Conservation (phyloP, 1,140 invertebrate genomes). For the Trichonephila clavipes region DNA sequence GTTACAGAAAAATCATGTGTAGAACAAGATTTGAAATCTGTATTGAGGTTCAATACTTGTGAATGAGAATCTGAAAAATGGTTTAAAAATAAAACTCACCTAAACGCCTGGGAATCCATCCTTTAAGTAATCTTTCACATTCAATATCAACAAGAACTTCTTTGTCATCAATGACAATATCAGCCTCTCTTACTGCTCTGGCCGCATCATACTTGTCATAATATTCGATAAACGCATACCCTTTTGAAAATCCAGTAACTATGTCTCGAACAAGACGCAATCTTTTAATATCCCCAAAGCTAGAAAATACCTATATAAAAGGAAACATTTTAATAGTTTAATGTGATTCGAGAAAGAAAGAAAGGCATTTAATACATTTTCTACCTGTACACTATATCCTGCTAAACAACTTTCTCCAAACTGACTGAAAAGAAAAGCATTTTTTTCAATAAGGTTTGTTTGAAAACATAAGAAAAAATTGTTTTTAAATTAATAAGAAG, state of each 20-base stretch:
- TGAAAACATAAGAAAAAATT: no score
- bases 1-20: no score
- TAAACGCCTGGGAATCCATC: constrained; percentile 91
- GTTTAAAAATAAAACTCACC: constrained; percentile 83
- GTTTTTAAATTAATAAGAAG: no score
- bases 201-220: constrained; percentile 84
- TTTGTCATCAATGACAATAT: constrained; percentile 86
- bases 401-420: no score
- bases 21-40: no score
- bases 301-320: constrained; percentile 84
- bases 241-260: constrained; percentile 90
- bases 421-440: no score
- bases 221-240: constrained; percentile 94
- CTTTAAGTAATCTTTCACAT: constrained; percentile 84
- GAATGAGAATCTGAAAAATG: no score
- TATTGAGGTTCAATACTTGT: no score
- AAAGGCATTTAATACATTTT: background rate
- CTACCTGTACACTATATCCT: no score
- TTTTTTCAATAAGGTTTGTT: no score
- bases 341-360: background rate
- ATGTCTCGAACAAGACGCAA: constrained; percentile 88
- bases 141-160: constrained; percentile 84
- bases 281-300: constrained; percentile 86
- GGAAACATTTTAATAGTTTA: background rate
- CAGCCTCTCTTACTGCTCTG: constrained; percentile 84